These are phyloP conservation scores for Drosophila imparisetae DNA, from an alignment of 2,888 invertebrate species.

Conservation along the genomic window DNA sequence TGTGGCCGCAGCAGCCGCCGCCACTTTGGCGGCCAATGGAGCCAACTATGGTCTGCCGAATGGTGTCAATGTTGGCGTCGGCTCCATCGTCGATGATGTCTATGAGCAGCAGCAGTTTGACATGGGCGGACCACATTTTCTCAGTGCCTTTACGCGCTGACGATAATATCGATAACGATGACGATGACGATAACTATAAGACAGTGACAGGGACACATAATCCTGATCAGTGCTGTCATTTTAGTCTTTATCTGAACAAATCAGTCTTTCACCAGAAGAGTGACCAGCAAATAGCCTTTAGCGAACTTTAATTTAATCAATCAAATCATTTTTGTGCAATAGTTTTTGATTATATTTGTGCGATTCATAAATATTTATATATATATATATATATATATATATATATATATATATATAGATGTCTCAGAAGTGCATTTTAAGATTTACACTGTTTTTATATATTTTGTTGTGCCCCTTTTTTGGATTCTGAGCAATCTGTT, in stretches of 20 bases:
- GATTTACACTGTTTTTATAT: neutral
- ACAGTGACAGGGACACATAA: neutral
- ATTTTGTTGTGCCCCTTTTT: neutral
- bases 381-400: neutral
- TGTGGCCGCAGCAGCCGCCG: constrained; percentile 53
- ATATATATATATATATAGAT: neutral
- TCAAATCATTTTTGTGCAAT: neutral
- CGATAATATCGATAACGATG: constrained; percentile 1
- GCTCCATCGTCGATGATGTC: constrained; percentile 65
- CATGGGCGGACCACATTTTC: constrained; percentile 83
- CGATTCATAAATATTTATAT: neutral
- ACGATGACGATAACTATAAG: constrained; percentile 7
- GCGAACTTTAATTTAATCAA: no score
- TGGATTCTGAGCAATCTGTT: neutral
- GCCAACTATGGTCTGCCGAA: constrained; percentile 47
- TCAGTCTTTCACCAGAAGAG: neutral
- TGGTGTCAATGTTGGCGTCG: constrained; percentile 45
- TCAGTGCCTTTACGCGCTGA: constrained; percentile 84
- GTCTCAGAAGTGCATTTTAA: neutral
- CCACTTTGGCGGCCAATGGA: constrained; percentile 52
- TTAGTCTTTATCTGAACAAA: neutral
- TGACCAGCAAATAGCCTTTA: no score
- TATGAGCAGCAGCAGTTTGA: constrained; percentile 83
- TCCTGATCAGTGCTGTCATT: neutral
- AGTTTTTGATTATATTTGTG: neutral